A percentile compares a stretch with the other conserved stretches of the same genome.
Conservation (phyloP, 30 jellyfish, hydroid and myxozoan genomes). For the Aurelia sp. region DNA sequence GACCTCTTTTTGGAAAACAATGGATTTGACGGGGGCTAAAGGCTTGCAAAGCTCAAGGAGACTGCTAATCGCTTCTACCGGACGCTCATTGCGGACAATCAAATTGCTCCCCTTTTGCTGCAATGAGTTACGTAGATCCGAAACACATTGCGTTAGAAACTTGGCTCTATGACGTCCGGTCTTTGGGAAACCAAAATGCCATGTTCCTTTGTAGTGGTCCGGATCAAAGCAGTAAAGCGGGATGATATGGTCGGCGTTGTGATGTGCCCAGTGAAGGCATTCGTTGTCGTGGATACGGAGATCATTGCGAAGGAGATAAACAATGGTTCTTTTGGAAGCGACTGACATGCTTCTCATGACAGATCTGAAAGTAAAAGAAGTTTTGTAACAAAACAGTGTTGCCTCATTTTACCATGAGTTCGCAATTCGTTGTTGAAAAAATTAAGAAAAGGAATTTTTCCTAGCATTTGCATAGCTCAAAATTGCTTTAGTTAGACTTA, state of each 20-base stretch:
- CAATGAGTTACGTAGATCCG: constrained; percentile 40
- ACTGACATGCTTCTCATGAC: background rate
- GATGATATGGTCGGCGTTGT: constrained; percentile 42
- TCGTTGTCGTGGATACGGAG: constrained; percentile 76
- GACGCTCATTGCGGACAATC: constrained; percentile 50
- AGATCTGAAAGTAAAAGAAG: no score
- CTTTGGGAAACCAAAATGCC: constrained; percentile 59
- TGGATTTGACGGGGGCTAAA: constrained; percentile 64
- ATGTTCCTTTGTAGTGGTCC: constrained; percentile 65
- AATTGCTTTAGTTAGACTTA: no score
- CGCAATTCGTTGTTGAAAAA: no score
- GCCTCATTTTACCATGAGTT: no score
- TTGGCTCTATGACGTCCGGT: constrained; percentile 63
- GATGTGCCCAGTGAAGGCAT: constrained; percentile 65
- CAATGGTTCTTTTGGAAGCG: constrained; percentile 45
- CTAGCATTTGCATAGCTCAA: no score
- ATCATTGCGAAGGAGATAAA: constrained; percentile 62
- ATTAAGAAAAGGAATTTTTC: no score
- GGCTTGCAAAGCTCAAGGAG: constrained; percentile 47
- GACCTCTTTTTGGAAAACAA: constrained; percentile 71
- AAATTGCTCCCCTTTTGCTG: constrained; percentile 51
- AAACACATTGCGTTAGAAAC: constrained; percentile 50
- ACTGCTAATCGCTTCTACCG: constrained; percentile 36
- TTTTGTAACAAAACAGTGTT: no score
- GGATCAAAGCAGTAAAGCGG: constrained; percentile 81